Base-by-base conservation (phyloP, 2,888 invertebrate species). In the Holacanthella duospinosa region DNA sequence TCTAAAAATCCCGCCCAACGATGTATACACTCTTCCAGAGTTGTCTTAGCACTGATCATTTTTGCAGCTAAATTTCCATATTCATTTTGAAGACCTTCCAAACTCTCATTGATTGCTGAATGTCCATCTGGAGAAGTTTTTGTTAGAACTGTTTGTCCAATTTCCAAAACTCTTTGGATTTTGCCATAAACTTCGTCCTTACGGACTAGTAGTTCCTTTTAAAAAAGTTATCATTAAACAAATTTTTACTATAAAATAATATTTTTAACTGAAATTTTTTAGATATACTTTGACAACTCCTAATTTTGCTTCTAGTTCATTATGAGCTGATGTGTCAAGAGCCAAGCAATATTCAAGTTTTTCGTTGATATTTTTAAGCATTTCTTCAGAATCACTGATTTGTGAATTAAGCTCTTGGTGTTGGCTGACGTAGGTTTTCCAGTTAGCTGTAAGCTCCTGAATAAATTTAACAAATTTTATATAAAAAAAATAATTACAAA, bases 161-260 rank as follows among this genome's bases (percentile, higher is more conserved):
- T 78, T 74, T 94, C 94, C n/a, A 93, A 87, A 53, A 91, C 83
- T 59, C 85, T 84, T 75, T 95, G 92, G 29, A 93, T 87, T 77
- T 88, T 88, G 0, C 86, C 84, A 73, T 91, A 92, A 2, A 94
- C 94, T 79, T 92, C 92, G 73, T 96, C 95, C 78, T 94, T 95
- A 66, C 87, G 85, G n/a, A 93, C 79, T 56, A 92, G 80, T 56
- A 95, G 80, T 76, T 93, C 93, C 81, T 94, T 87, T n/a, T n/a
- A 56, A 66, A 64, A 44, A 1, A 27, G 12, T 29, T 24, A 43
- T 28, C 3, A 21, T 53, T 48, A 28, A 24, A 26, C 26, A 48
- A 25, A 25, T 36, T 55, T 16, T 58, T 29, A 26, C 24, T 58
- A n/a, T 21, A n/a, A 43, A 43, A 43, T 55, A 24, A 53, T 29